Percentiles rank a stretch among this genome's conserved stretches.
Conservation (phyloP, 2,888 invertebrate genomes). For the Rhyacophila evoluta region DNA sequence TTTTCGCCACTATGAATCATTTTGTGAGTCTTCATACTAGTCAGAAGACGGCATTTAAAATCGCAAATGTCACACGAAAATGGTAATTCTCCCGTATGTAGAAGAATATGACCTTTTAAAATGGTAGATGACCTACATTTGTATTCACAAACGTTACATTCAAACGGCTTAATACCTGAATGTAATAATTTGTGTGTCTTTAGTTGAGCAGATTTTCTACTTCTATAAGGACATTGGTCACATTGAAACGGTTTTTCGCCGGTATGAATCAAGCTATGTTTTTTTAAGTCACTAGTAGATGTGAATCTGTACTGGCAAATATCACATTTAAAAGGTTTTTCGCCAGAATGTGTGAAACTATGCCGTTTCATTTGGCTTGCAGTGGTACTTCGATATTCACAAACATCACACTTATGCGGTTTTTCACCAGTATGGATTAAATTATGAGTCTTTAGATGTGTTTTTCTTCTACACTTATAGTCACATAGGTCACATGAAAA, state of each 20-base stretch:
- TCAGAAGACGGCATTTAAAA: neutral
- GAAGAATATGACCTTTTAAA: neutral
- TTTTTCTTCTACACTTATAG: neutral
- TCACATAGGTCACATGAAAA: neutral
- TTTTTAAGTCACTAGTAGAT: neutral
- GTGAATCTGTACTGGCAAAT: neutral
- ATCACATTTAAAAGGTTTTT: neutral
- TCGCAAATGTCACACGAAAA: neutral
- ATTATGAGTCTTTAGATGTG: neutral
- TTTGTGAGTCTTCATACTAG: neutral
- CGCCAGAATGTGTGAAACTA: neutral
- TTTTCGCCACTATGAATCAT: neutral
- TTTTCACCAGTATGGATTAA: neutral
- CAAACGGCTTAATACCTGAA: neutral
- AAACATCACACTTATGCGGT: neutral
- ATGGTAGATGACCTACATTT: neutral
- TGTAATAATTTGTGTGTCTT: neutral
- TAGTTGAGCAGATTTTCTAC: neutral
- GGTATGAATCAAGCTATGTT: neutral
- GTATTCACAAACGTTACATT: neutral
- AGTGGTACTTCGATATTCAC: neutral
- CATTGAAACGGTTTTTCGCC: neutral
- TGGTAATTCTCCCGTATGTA: neutral
- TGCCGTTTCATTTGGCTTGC: neutral
- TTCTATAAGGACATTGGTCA: neutral